A percentile compares a stretch with the other conserved stretches of the same genome.
phyloP scores from a whole-genome alignment of 1,140 invertebrate genomes.

The Drosophila subpulchrella region DNA sequence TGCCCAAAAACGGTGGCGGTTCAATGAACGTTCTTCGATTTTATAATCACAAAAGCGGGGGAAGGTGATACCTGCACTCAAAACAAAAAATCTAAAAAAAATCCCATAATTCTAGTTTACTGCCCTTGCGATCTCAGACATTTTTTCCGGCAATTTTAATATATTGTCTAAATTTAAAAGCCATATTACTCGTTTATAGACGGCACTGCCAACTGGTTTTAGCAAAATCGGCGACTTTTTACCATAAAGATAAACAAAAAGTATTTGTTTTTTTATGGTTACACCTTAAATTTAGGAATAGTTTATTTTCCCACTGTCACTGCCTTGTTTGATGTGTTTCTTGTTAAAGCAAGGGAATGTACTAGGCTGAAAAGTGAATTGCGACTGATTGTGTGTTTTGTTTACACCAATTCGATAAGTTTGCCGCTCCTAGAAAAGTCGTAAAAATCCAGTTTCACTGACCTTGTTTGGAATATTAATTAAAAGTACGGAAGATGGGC shows the following conservation, averaged over 20 bases:
- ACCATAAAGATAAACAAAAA: conserved; percentile 20
- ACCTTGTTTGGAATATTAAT: conserved; percentile 46
- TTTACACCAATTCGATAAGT: background rate
- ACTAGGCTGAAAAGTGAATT: background rate
- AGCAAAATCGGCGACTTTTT: conserved; percentile 19
- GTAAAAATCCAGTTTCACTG: conserved; percentile 19
- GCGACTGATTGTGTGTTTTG: conserved; percentile 1
- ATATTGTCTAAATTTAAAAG: conserved; percentile 16
- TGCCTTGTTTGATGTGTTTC: background rate
- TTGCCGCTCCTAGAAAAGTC: conserved; percentile 24
- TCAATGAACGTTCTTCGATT: conserved; percentile 72
- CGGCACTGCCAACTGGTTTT: conserved; percentile 28
- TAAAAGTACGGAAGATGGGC: conserved; percentile 42
- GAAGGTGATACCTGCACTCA: conserved; percentile 2
- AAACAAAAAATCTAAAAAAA: background rate
- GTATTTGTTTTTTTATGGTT: conserved; percentile 5
- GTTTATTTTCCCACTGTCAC: conserved; percentile 1
- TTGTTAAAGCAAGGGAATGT: background rate
- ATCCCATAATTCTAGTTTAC: conserved; percentile 13
- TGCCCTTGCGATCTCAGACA: conserved; percentile 8
- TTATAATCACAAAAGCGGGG: conserved; percentile 18
- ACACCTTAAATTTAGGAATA: conserved; percentile 5
- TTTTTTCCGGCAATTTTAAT: conserved; percentile 20
- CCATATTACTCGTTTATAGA: background rate
- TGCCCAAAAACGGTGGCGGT: conserved; percentile 44